These are phyloP conservation scores for Dasypus novemcinctus DNA, from an alignment of 2,113 vertebrate species.

Conservation along the genomic window DNA sequence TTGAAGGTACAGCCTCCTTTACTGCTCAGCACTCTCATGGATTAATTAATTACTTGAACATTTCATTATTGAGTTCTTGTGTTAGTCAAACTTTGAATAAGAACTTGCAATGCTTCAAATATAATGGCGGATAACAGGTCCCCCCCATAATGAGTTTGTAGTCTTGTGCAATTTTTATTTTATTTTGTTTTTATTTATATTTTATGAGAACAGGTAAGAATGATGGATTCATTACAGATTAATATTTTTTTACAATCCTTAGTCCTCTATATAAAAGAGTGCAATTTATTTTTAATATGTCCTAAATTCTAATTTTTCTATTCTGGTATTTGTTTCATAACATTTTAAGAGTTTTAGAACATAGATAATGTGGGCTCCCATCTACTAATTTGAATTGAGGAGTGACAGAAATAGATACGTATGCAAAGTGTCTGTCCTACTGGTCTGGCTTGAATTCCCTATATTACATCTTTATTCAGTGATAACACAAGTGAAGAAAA, in stretches of 20 bases:
- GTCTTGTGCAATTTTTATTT: neutral
- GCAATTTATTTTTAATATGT: conserved; percentile 2
- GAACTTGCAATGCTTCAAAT: neutral
- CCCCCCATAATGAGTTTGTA: neutral
- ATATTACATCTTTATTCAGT: neutral
- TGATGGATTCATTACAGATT: neutral
- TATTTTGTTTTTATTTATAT: neutral
- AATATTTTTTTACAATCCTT: neutral
- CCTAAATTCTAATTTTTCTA: neutral
- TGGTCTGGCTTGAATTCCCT: neutral
- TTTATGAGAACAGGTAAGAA: conserved; percentile 1
- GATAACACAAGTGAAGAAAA: neutral
- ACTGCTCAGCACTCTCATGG: neutral
- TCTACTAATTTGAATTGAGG: neutral
- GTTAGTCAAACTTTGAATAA: neutral
- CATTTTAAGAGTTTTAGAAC: neutral
- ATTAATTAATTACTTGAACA: neutral
- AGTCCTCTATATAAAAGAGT: neutral
- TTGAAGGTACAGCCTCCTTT: neutral
- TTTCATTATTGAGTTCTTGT: conserved; percentile 9
- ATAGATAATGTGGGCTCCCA: neutral
- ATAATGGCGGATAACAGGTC: neutral
- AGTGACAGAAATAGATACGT: neutral
- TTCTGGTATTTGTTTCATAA: neutral
- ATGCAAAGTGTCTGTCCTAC: neutral